These are phyloP conservation scores for Harpalus rufipes DNA, from an alignment of 2,888 invertebrate species.

Conservation along the genomic window DNA sequence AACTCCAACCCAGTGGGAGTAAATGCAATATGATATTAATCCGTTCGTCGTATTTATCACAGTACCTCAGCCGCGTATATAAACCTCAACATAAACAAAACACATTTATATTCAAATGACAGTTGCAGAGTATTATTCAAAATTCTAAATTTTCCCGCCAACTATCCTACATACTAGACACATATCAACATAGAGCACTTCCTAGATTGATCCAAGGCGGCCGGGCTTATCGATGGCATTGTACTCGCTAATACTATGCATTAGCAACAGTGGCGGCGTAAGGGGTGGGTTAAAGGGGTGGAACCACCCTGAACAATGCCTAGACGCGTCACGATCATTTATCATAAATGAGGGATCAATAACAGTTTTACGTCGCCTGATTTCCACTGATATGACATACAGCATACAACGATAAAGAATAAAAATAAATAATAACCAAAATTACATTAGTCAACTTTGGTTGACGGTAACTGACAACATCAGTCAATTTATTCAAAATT, in stretches of 20 bases:
- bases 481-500: too few species aligned
- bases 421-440: too few species aligned
- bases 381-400: slow-evolving; percentile 37
- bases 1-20: not conserved
- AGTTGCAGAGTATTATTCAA: slow-evolving; percentile 40
- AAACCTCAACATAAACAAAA: slow-evolving; percentile 25
- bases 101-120: slow-evolving; percentile 46
- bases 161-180: not conserved
- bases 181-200: slow-evolving; percentile 33
- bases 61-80: not conserved
- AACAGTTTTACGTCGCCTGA: slow-evolving; percentile 36
- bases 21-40: not conserved
- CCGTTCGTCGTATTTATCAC: not conserved
- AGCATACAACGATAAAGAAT: slow-evolving; percentile 10
- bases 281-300: not conserved
- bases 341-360: slow-evolving; percentile 52
- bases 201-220: slow-evolving; percentile 26
- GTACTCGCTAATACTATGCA: slow-evolving; percentile 47
- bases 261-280: slow-evolving; percentile 19
- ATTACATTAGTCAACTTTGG: too few species aligned
- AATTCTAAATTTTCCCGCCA: slow-evolving; percentile 10
- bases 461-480: too few species aligned
- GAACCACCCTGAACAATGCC: slow-evolving; percentile 28
- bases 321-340: slow-evolving; percentile 43
- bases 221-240: slow-evolving; percentile 43